Percentiles rank a stretch among this genome's conserved stretches.
Evolutionary conservation across 2,797 vertebrate species (phyloP).

Genomic region (Melanotaenia parkinsoni): DNA sequence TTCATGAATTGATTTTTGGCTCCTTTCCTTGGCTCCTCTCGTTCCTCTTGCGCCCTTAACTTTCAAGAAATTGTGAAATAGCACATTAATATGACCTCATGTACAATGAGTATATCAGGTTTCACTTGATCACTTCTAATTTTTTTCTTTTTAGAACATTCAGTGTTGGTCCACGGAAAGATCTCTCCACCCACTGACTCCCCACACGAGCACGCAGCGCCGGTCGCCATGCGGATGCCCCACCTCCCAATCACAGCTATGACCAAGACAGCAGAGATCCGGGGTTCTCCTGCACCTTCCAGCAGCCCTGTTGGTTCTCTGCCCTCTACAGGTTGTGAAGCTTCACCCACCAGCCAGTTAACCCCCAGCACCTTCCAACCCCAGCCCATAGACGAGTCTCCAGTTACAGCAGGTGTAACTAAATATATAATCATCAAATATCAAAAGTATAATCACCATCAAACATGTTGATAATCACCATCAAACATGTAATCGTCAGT

Average conservation of each 20-base stretch:
- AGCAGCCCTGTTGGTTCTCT: slow-evolving; percentile 79
- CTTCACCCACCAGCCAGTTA: slow-evolving; percentile 59
- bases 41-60: too few species aligned
- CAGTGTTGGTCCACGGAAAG: slow-evolving; percentile 69
- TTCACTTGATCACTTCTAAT: background rate
- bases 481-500: too few species aligned
- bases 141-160: slow-evolving; percentile 75
- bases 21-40: too few species aligned
- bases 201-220: slow-evolving; percentile 74
- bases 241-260: slow-evolving; percentile 89
- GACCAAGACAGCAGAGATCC: slow-evolving; percentile 81
- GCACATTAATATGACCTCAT: background rate
- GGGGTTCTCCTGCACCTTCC: slow-evolving; percentile 64
- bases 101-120: background rate
- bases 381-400: slow-evolving; percentile 71
- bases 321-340: slow-evolving; percentile 64
- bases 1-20: too few species aligned
- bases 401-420: slow-evolving; percentile 77
- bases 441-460: too few species aligned
- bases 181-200: slow-evolving; percentile 63
- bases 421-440: too few species aligned
- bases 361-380: slow-evolving; percentile 64
- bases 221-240: slow-evolving; percentile 82
- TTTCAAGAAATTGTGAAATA: too few species aligned
- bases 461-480: too few species aligned